Evolutionary conservation across 2,113 vertebrate genomes (phyloP), one percentile per base, ranked within the genome.

Genomic region (Antennarius striatus): DNA sequence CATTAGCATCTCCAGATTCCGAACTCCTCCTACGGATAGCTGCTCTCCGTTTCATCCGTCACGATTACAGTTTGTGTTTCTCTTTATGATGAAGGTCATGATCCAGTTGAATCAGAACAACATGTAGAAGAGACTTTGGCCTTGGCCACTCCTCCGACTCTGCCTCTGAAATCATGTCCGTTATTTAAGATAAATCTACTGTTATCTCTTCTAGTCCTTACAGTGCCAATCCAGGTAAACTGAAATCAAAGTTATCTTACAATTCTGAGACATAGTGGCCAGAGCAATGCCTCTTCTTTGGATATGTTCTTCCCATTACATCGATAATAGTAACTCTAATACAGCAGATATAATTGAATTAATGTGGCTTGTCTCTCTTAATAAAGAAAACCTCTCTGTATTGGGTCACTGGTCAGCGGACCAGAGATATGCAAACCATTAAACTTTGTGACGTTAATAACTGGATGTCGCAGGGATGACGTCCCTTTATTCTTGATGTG

Each of bases 291-390:
- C 47, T 17, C 42, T 56, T 70, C 15, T 30, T 29, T 52, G 22
- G 15, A 39, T 59, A 42, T 49, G 36, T 55, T 51, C 12, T 1
- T 57, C n/a, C 51, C 52, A 36, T 65, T 56, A 30, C 12, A 45
- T 14, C 74, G 36, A 67, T 39, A 56, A 57, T 82, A 54, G 53
- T 48, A 28, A 48, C 43, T 50, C 40, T 71, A 76, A 68, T 43
- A 57, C 30, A 67, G 78, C n/a, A 54, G 60, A 68, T 61, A 71
- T 88, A 77, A 89, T 80, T 83, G 68, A 83, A 88, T 83, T 83
- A 82, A 70, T 50, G 60, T 43, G 61, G 50, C 63, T 63, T 72
- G 81, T 79, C 81, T 82, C 73, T 67, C 28, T 86, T 85, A 82
- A 86, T 92, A 86, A 85, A 70, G 58, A 64, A 16, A 11, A 14